Evolutionary conservation across 2,113 vertebrate genomes (phyloP), one percentile per base, ranked within the genome.

Genomic region (Vidua chalybeata): DNA sequence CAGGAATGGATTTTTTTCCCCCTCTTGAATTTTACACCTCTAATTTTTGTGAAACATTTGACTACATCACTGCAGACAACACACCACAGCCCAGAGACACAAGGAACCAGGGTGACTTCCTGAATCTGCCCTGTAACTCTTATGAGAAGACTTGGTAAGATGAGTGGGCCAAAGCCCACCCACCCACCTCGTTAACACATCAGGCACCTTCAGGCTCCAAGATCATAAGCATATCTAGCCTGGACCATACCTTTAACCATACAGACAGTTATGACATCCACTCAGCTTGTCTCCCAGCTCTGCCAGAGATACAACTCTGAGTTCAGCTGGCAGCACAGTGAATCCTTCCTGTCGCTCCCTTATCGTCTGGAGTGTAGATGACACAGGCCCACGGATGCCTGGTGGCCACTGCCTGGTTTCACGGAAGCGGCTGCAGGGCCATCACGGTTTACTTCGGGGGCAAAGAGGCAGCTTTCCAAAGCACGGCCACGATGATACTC

Each of bases 341-440:
- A 67, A 55, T 14, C 48, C 28, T 33, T 37, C 55, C 30, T 7
- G 49, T 23, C 27, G 33, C 2, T 43, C 31, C 52, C 48, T 2
- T 2, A 3, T 0, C 8, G 5, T 48, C 31, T 13, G 72, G 51
- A 41, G 15, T 0, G 16, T 4, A 8, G 51, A 45, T 31, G 72
- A 48, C 69, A 69, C n/a, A 6, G 26, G 10, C 46, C 15, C 63
- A 7, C 0, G 33, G 64, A 45, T 28, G 63, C 55, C 31, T 2
- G 12, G 19, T 2, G 46, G 41, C 37, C 31, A 3, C n/a, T 4
- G 13, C 51, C 13, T 5, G 79, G 17, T 46, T 41, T 12, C 52
- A 26, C 17, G 20, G 7, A 6, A 52, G 9, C 8, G 3, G n/a
- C 51, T 11, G 33, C 1, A 3, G 6, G 22, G n/a, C 37, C 16